phyloP scores from a whole-genome alignment of 1,140 invertebrate species.

The Delia radicum region DNA sequence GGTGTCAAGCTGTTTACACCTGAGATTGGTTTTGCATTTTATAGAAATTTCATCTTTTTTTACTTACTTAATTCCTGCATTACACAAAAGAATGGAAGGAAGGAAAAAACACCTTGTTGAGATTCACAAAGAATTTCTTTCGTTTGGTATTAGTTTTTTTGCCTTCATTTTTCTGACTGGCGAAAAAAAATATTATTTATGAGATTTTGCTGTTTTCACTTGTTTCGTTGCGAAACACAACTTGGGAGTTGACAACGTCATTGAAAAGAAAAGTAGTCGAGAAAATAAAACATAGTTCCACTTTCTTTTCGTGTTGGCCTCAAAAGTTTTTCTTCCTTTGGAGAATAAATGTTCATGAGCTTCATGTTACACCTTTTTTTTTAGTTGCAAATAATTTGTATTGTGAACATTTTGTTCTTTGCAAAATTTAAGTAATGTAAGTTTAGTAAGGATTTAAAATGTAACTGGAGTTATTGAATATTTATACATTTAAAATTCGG shows the following conservation, averaged over 20 bases:
- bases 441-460: too few species aligned
- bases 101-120: conserved; percentile 9
- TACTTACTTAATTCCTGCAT: neutral
- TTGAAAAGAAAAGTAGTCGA: conserved; percentile 20
- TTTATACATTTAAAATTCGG: too few species aligned
- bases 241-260: conserved; percentile 20
- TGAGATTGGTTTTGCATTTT: conserved; percentile 23
- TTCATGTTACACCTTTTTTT: conserved; percentile 4
- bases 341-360: neutral
- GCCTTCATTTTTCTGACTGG: neutral
- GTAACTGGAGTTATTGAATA: too few species aligned
- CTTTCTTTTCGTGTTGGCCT: conserved; percentile 11
- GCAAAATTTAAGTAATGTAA: neutral
- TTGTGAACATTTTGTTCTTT: neutral
- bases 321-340: conserved; percentile 3
- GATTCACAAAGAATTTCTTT: conserved; percentile 12
- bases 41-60: neutral
- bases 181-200: conserved; percentile 20
- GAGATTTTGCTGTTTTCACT: conserved; percentile 24
- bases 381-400: neutral
- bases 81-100: neutral
- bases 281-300: neutral
- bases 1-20: conserved; percentile 26
- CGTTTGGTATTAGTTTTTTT: neutral
- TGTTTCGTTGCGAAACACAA: conserved; percentile 10